Base-by-base conservation (phyloP, 2,113 vertebrate genomes). In the Plecotus auritus region DNA sequence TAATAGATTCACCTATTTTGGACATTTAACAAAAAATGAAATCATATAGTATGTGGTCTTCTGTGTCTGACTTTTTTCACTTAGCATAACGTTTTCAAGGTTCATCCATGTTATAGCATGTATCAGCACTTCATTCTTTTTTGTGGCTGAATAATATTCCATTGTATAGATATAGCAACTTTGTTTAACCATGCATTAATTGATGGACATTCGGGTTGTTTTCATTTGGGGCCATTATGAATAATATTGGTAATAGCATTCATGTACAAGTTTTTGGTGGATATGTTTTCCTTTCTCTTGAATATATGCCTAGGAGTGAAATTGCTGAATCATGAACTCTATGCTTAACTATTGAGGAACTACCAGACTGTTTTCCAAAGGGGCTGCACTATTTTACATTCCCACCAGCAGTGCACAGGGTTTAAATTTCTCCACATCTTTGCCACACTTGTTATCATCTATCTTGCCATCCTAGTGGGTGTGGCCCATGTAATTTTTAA, bases 201-300 rank as follows among this genome's bases (percentile, higher is more conserved):
- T 86, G 23, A n/a, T 78, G 26, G 49, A 42, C 54, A 77, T 70
- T 56, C 16, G 17, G 42, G 45, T 47, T 82, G 20, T 88, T 88
- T 61, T 35, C 13, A 32, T 42, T 82, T 82, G 70, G 22, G 45
- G 13, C n/a, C 69, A 12, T 73, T 51, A 51, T 51, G 16, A 83
- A 59, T 35, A 45, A 70, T 67, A 9, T 3, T 66, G 49, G 40
- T 42, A 42, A 23, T 59, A 73, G 72, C 42, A 13, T 76, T 86
- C 64, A 49, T 30, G 9, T 78, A 72, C 42, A 90, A 49, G 40
- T 59, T 91, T 80, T 92, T 22, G 45, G 35, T 72, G 45, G 13
- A 49, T 49, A 14, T 64, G 28, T 81, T 95, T 82, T 91, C 40
- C 72, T 66, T 88, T 88, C 30, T 93, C 32, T 94, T 87, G 67